Base-by-base conservation (phyloP, 2,888 invertebrate genomes). In the Megastigmus dorsalis region DNA sequence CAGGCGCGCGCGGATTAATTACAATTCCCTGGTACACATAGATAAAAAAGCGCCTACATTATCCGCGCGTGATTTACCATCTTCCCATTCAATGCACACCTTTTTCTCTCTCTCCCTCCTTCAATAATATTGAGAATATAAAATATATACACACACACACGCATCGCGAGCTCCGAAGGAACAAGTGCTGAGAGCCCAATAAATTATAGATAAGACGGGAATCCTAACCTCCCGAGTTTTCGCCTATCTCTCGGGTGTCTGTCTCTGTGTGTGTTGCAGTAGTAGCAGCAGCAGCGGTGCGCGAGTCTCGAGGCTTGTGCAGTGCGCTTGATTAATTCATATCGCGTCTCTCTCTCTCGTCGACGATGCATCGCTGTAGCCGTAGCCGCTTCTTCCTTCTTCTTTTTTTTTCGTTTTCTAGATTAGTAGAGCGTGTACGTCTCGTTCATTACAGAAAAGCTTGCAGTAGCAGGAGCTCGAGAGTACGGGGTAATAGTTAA, bases 361-460 rank as follows among this genome's bases (percentile, higher is more conserved):
- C n/a, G n/a, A 33, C 52, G 10, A 3, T 20, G 33, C 26, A 7
- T 28, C 33, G 6, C n/a, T n/a, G n/a, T n/a, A n/a, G 5, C 15
- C 33, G 33, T 28, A 3, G 9, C 2, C 33, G 6, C 15, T 33
- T 30, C 5, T 15, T 26, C 10, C 33, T 15, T 15, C 33, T 60
- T 59, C 18, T 26, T 41, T 36, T 33, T 28, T 54, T 36, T 18
- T 55, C 55, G 43, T 67, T 55, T n/a, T 54, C 30, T 43, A 43
- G 66, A 55, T 67, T 67, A 67, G 43, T 67, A 33, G 66, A 67
- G 66, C 66, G 66, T 67, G 55, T 30, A 33, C 33, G 26, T 23
- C 66, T 54, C 66, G 45, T 45, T 67, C 55, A 33, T 67, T 67
- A 67, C 20, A 36, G 33, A 48, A 50, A 63, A 63, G 63, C 50